Evolutionary conservation across 1,140 invertebrate genomes (phyloP).

Genomic region (Aporrectodea caliginosa): DNA sequence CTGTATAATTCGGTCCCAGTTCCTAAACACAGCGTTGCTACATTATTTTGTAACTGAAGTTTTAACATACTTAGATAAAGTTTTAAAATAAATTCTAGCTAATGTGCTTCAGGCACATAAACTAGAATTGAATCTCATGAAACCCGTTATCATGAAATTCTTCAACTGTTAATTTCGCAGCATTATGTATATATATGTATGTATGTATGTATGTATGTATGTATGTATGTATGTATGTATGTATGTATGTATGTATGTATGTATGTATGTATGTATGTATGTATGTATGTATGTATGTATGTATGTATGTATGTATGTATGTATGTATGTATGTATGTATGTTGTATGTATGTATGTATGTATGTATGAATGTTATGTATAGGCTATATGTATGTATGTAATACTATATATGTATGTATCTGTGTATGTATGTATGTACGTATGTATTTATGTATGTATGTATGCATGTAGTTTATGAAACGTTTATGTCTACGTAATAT

Average conservation of each 20-base stretch:
- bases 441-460: not conserved
- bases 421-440: not conserved
- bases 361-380: not conserved
- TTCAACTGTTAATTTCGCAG: not conserved
- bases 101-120: no score
- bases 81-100: no score
- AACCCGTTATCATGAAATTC: no score
- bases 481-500: no score
- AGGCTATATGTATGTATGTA: not conserved
- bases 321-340: not conserved
- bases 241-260: not conserved
- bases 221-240: not conserved
- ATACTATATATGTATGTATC: not conserved
- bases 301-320: not conserved
- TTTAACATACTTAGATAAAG: no score
- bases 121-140: no score
- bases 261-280: not conserved
- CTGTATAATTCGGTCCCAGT: no score
- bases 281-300: not conserved
- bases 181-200: not conserved
- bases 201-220: not conserved
- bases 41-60: no score
- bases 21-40: no score
- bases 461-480: no score
- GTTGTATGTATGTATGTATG: not conserved